Evolutionary conservation across 2,797 vertebrate species (phyloP).

Genomic region (Glyptemys insculpta): DNA sequence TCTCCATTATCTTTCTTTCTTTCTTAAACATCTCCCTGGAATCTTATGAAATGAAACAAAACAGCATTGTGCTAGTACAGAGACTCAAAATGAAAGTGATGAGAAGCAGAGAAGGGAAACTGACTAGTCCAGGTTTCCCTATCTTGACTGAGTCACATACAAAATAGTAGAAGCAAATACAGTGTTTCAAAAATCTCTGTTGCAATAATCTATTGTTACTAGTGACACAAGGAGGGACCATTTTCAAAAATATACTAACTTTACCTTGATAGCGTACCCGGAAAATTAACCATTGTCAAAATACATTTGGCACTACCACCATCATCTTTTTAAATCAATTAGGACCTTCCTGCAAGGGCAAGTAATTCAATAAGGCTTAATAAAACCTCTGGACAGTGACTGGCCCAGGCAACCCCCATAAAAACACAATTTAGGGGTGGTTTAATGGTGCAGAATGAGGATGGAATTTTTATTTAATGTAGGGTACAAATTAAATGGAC

Average conservation of each 20-base stretch:
- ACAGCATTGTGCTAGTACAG: conserved; percentile 10
- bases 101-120: background rate
- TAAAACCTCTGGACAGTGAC: background rate
- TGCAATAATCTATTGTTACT: background rate
- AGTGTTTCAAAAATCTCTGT: rapidly evolving
- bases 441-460: background rate
- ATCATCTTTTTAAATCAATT: background rate
- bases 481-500: background rate
- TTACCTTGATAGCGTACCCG: background rate
- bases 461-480: background rate
- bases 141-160: background rate
- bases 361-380: background rate
- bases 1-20: no score
- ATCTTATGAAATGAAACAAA: conserved; percentile 10
- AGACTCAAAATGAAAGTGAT: background rate
- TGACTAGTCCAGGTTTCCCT: background rate
- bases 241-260: background rate
- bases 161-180: rapidly evolving
- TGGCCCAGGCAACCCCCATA: rapidly evolving
- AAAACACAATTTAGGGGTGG: background rate
- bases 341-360: background rate
- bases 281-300: background rate
- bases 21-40: background rate
- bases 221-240: background rate
- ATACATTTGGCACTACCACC: background rate